These are phyloP conservation scores for Lophotriccus pileatus DNA, from an alignment of 2,797 vertebrate genomes.

Conservation along the genomic window DNA sequence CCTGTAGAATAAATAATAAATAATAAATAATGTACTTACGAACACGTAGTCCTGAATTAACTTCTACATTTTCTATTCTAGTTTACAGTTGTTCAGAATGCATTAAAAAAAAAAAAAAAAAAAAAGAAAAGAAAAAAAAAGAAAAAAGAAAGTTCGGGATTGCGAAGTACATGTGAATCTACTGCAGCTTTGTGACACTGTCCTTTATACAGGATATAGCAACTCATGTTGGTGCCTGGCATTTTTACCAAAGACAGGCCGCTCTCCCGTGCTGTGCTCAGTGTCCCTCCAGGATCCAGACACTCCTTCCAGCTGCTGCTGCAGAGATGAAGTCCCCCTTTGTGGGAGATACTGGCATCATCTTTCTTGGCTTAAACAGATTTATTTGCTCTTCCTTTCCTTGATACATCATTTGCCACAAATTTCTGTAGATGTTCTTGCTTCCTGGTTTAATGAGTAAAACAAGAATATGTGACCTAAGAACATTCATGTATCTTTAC, in stretches of 20 bases:
- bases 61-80: not conserved
- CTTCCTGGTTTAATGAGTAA: not conserved
- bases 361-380: not conserved
- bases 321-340: not conserved
- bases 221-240: not conserved
- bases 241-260: not conserved
- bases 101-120: not conserved
- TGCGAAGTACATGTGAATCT: not conserved
- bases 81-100: not conserved
- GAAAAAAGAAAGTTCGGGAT: not conserved
- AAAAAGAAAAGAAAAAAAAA: not conserved
- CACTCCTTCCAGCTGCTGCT: not conserved
- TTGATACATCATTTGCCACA: not conserved
- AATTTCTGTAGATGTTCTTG: not conserved
- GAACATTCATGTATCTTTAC: not conserved
- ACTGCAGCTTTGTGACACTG: not conserved
- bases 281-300: not conserved
- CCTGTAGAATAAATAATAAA: not conserved
- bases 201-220: not conserved
- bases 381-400: not conserved
- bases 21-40: too few species aligned
- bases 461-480: not conserved
- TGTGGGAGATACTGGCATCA: not conserved
- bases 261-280: not conserved
- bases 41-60: not conserved